These are phyloP conservation scores for Tanypteryx hageni DNA, from an alignment of 2,888 invertebrate species.

Conservation along the genomic window DNA sequence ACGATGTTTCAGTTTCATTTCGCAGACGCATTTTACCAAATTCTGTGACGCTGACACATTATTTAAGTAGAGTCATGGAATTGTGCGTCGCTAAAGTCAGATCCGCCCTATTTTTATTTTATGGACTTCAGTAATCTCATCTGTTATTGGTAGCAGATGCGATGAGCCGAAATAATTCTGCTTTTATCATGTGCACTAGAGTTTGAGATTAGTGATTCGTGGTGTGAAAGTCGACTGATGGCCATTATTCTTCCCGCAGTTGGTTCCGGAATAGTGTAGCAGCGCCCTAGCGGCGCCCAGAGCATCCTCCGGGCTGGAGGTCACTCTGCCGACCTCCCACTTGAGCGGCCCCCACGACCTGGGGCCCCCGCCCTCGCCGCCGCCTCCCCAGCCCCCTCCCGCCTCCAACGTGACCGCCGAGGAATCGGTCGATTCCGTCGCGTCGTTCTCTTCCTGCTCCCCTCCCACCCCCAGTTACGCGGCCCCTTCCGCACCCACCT, in stretches of 20 bases:
- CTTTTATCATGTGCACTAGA: too few relatives aligned
- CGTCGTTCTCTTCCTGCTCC: constrained; percentile 44
- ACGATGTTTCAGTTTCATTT: too few relatives aligned
- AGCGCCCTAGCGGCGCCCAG: constrained; percentile 58
- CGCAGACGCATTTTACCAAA: too few relatives aligned
- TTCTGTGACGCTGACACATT: too few relatives aligned
- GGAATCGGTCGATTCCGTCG: constrained; percentile 7
- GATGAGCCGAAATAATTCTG: too few relatives aligned
- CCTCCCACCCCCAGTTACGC: constrained; percentile 11
- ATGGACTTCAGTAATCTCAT: too few relatives aligned
- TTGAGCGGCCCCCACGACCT: constrained; percentile 49
- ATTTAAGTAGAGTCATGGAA: too few relatives aligned
- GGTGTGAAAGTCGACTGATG: background rate
- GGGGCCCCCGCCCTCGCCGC: constrained; percentile 36
- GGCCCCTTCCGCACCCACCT: background rate
- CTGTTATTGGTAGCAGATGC: too few relatives aligned
- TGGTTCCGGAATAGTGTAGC: constrained; percentile 37
- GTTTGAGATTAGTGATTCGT: too few relatives aligned
- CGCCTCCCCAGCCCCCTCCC: constrained; percentile 24
- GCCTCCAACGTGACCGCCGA: background rate
- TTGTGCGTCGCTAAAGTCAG: too few relatives aligned
- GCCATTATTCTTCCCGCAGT: background rate
- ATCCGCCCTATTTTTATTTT: too few relatives aligned
- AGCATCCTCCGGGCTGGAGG: constrained; percentile 55
- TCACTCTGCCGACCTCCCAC: constrained; percentile 56